phyloP scores from a whole-genome alignment of 2,888 invertebrate genomes.

The Griposia aprilina region DNA sequence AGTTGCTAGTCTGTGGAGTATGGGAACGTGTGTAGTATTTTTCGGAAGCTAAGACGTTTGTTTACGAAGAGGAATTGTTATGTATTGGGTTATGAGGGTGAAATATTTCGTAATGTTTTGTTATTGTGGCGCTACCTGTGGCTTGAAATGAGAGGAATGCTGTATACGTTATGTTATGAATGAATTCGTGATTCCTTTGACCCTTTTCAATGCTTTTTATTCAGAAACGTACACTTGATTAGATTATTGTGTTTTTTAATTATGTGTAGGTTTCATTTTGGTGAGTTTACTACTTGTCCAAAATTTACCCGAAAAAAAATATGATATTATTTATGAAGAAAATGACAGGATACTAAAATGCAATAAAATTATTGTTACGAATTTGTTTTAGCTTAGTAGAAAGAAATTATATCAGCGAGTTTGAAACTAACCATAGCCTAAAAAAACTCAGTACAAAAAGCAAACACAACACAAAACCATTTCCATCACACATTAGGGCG shows the following conservation, averaged over 20 bases:
- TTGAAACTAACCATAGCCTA: neutral
- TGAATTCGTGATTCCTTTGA: slow-evolving; percentile 6
- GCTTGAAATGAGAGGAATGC: slow-evolving; percentile 2
- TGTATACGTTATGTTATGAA: neutral
- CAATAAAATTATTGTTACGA: neutral
- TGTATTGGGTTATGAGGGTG: slow-evolving; percentile 36
- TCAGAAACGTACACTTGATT: neutral
- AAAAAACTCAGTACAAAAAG: slow-evolving; percentile 9
- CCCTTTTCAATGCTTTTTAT: neutral
- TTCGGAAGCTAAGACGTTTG: slow-evolving; percentile 10
- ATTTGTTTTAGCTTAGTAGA: neutral
- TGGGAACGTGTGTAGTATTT: slow-evolving; percentile 12
- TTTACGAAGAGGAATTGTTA: slow-evolving; percentile 44
- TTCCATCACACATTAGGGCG: slow-evolving; percentile 64
- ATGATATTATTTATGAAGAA: neutral
- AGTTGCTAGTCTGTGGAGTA: slow-evolving; percentile 15
- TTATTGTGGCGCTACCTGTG: slow-evolving; percentile 23
- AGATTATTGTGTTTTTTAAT: neutral
- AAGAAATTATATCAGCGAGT: neutral
- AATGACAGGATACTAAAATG: neutral
- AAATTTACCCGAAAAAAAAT: neutral
- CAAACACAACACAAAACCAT: slow-evolving; percentile 30
- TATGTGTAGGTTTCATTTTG: no score
- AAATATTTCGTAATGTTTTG: slow-evolving; percentile 28
- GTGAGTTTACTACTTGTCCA: neutral